These are phyloP conservation scores for Drosophila kikkawai DNA, from an alignment of 1,140 invertebrate genomes.

Conservation along the genomic window DNA sequence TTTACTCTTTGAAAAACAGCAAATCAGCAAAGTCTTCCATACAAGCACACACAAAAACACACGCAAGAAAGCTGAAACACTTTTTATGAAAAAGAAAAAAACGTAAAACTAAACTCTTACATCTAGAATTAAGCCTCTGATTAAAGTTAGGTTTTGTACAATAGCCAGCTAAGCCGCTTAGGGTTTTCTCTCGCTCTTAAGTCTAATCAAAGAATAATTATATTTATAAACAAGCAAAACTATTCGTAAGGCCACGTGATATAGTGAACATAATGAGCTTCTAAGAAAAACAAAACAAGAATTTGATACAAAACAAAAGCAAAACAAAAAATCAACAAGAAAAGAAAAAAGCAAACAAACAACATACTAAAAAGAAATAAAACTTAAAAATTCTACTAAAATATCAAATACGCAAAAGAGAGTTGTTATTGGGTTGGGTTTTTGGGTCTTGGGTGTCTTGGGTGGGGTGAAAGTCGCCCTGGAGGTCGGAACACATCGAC, in stretches of 20 bases:
- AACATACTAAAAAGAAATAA: conserved; percentile 76
- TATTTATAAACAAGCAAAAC: conserved; percentile 39
- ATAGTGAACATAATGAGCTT: conserved; percentile 79
- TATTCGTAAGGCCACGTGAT: conserved; percentile 79
- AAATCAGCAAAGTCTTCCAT: conserved; percentile 61
- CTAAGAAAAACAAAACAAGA: conserved; percentile 67
- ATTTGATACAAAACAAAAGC: conserved; percentile 51
- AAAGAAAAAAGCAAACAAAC: conserved; percentile 62
- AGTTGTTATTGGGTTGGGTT: conserved; percentile 25
- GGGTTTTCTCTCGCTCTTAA: conserved; percentile 57
- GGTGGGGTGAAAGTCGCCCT: conserved; percentile 35
- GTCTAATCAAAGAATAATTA: conserved; percentile 55
- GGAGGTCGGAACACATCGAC: conserved; percentile 27
- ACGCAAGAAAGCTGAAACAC: conserved; percentile 40
- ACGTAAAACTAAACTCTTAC: conserved; percentile 40
- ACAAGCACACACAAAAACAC: conserved; percentile 9
- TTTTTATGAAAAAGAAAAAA: conserved; percentile 62
- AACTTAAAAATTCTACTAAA: conserved; percentile 74
- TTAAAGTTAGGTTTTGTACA: conserved; percentile 63
- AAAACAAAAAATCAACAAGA: conserved; percentile 40
- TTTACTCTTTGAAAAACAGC: conserved; percentile 44
- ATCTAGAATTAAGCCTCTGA: conserved; percentile 59
- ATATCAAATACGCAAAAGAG: conserved; percentile 56
- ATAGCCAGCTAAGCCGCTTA: conserved; percentile 48
- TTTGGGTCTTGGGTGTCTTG: not conserved